Base-by-base conservation (phyloP, 2,113 vertebrate species). In the Lophura nycthemera region DNA sequence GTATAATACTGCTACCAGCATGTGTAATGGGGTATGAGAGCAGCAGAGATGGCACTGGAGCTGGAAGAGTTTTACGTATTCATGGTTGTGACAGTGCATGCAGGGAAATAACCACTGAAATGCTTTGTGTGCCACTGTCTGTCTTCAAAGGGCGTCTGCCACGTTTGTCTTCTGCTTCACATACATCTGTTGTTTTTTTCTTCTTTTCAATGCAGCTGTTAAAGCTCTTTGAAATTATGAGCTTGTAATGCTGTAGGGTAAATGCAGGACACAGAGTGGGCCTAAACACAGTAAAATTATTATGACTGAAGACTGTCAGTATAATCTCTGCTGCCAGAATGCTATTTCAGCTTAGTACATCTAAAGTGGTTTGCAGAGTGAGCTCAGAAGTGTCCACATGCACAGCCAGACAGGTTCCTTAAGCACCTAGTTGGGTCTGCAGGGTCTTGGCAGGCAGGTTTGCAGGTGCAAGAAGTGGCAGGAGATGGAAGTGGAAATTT, bases 391-490 rank as follows among this genome's bases (percentile, higher is more conserved):
- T n/a, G 47, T 79, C 77, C 81, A 8, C 13, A 1, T 91, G 34
- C 57, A 30, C 81, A 80, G 73, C 63, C 52, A 81, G 64, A 27
- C 30, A 20, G 29, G 47, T 61, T 71, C 61, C 72, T 74, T 54
- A 2, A 52, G 76, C 76, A 4, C 56, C 29, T 54, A 3, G 11
- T 45, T 70, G 42, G 61, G 75, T 76, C 61, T 65, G 50, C 73
- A 43, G 54, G 75, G 66, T 40, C 40, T 77, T 32, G 32, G 79
- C 48, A 43, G 64, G 32, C 72, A 40, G 76, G 56, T 60, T 69
- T 91, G 90, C 96, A 96, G 93, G 70, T 96, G 96, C 48, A 64
- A 84, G 74, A 29, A 77, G 29, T 30, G 43, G 21, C 50, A 47
- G 38, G 71, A 63, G 75, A 17, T 25, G 16, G 45, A 88, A 88